Conservation (phyloP, 1,140 invertebrate species). For the Leptinotarsa texana region DNA sequence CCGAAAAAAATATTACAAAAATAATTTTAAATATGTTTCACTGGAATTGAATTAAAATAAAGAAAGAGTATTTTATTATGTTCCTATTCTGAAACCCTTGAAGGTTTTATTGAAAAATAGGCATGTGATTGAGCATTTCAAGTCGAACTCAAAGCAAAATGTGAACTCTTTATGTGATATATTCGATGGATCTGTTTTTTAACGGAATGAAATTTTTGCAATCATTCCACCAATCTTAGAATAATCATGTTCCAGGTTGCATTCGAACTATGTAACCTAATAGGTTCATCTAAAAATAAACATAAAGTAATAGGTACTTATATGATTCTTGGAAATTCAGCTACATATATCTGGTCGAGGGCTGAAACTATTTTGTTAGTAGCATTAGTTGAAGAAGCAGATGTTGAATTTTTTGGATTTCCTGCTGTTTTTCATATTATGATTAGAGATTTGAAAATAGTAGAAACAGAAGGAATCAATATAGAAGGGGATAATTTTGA, state of each 20-base stretch:
- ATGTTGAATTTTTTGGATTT: slow-evolving; percentile 41
- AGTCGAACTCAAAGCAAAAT: slow-evolving; percentile 21
- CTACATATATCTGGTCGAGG: slow-evolving; percentile 12
- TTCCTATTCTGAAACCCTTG: slow-evolving; percentile 44
- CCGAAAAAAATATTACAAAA: slow-evolving; percentile 40
- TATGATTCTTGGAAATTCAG: slow-evolving; percentile 44
- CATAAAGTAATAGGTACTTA: slow-evolving; percentile 53
- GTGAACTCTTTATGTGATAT: slow-evolving; percentile 44
- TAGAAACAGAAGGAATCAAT: slow-evolving; percentile 46
- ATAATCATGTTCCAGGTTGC: slow-evolving; percentile 53
- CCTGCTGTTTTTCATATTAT: slow-evolving; percentile 45
- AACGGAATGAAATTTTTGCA: slow-evolving; percentile 45
- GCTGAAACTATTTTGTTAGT: slow-evolving; percentile 47
- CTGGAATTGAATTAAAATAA: slow-evolving; percentile 28
- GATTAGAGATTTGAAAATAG: slow-evolving; percentile 47
- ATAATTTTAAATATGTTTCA: slow-evolving; percentile 37
- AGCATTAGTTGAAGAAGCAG: slow-evolving; percentile 47
- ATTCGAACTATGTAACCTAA: slow-evolving; percentile 53
- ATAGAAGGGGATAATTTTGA: slow-evolving; percentile 18
- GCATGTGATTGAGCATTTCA: slow-evolving; percentile 37
- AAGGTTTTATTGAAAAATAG: slow-evolving; percentile 41
- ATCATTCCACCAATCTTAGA: slow-evolving; percentile 38
- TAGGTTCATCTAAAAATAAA: slow-evolving; percentile 48
- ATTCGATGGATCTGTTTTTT: slow-evolving; percentile 44
- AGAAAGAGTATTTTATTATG: slow-evolving; percentile 44